Percentiles rank a stretch among this genome's conserved stretches.
These are phyloP conservation scores for Craterocephalus amniculus DNA, from an alignment of 2,797 vertebrate species.

Conservation along the genomic window DNA sequence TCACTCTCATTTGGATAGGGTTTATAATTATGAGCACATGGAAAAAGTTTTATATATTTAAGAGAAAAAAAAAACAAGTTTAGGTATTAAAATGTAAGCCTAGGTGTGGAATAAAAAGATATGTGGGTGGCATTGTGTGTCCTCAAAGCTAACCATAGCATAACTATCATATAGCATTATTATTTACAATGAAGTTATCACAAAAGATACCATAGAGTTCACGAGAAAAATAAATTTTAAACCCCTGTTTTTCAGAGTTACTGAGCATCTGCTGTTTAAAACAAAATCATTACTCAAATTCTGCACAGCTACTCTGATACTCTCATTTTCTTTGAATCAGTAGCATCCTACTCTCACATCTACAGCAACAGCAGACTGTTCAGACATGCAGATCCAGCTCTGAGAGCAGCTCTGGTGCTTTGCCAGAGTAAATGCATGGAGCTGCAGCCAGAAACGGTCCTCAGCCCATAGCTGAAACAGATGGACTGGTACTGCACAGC, in stretches of 20 bases:
- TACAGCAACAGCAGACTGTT: slow-evolving; percentile 21
- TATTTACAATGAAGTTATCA: too few relatives aligned
- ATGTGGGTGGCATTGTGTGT: too few relatives aligned
- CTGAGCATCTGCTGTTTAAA: slow-evolving; percentile 3
- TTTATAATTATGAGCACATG: slow-evolving; percentile 8
- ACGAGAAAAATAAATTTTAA: slow-evolving; percentile 7
- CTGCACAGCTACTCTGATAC: background rate
- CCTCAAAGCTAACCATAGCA: too few relatives aligned
- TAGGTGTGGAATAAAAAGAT: too few relatives aligned
- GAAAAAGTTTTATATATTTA: too few relatives aligned
- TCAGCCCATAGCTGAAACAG: slow-evolving; percentile 27
- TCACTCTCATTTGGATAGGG: background rate
- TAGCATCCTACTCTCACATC: background rate
- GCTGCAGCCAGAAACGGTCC: slow-evolving; percentile 28
- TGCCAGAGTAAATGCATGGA: slow-evolving; percentile 10
- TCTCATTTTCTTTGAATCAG: slow-evolving; percentile 9
- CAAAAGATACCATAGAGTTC: background rate
- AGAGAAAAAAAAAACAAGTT: too few relatives aligned
- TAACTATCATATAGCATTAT: too few relatives aligned
- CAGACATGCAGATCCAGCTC: slow-evolving; percentile 32
- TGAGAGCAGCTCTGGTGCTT: slow-evolving; percentile 17
- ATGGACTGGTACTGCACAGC: slow-evolving; percentile 16
- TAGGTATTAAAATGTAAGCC: too few relatives aligned
- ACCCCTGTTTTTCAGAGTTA: slow-evolving; percentile 13
- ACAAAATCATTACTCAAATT: slow-evolving; percentile 5